Evolutionary conservation across 2,797 vertebrate genomes (phyloP).

Genomic region (Podargus strigoides): DNA sequence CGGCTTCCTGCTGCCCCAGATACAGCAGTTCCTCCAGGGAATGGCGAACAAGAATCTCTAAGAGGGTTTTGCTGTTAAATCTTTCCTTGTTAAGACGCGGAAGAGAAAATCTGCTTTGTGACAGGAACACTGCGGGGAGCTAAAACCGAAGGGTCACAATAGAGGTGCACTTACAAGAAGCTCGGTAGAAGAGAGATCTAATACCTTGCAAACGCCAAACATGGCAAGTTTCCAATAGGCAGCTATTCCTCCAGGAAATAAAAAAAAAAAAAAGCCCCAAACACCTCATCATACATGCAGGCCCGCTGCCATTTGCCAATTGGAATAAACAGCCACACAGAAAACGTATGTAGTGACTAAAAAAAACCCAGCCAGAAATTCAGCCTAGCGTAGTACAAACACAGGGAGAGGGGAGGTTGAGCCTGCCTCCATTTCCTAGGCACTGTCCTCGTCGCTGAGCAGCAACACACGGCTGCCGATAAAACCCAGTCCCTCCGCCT

Average conservation of each 20-base stretch:
- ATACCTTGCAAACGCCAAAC: not conserved
- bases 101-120: constrained; percentile 50
- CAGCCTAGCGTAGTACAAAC: not conserved
- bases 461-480: accelerated
- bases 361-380: not conserved
- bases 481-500: not conserved
- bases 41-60: not conserved
- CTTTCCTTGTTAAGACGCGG: not conserved
- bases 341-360: not conserved
- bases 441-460: not conserved
- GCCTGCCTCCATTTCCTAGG: not conserved
- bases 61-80: constrained; percentile 32
- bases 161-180: not conserved
- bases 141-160: not conserved
- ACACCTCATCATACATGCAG: not conserved
- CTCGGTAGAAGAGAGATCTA: not conserved
- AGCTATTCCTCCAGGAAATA: not conserved
- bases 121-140: not conserved
- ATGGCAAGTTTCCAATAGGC: not conserved
- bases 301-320: not conserved
- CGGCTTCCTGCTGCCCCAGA: constrained; percentile 41
- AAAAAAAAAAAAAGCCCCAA: not conserved
- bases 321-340: not conserved
- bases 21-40: constrained; percentile 27
- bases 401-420: not conserved